Conservation (phyloP, 1,140 invertebrate genomes). For the Temnothorax longispinosus region DNA sequence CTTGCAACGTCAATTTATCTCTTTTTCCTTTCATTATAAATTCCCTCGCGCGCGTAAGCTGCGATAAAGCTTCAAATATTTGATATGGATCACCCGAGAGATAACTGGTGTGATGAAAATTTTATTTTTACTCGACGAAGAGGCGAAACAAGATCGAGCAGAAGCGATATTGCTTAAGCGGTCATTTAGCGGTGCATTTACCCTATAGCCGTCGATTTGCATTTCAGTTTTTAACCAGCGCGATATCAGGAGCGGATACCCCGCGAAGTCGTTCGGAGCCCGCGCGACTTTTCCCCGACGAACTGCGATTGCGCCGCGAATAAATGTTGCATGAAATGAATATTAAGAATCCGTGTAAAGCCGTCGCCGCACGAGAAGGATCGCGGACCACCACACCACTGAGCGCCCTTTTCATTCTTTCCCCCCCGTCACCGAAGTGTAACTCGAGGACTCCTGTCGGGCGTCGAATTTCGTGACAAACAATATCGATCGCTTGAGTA, state of each 20-base stretch:
- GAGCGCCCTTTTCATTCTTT: conserved; percentile 18
- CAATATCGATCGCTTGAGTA: conserved; percentile 1
- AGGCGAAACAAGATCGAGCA: not conserved
- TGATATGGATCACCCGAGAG: not conserved
- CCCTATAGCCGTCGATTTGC: conserved; percentile 22
- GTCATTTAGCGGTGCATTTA: conserved; percentile 31
- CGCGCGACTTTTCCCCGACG: conserved; percentile 58
- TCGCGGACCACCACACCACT: conserved; percentile 10
- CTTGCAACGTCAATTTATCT: not conserved
- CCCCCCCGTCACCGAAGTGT: conserved; percentile 30
- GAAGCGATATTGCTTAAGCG: not conserved
- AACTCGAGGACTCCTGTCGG: conserved; percentile 43
- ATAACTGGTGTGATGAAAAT: not conserved
- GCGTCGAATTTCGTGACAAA: not conserved
- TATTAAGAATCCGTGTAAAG: conserved; percentile 76
- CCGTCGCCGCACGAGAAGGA: conserved; percentile 68
- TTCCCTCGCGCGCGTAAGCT: not conserved
- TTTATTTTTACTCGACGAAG: conserved; percentile 3
- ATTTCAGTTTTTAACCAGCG: conserved; percentile 9
- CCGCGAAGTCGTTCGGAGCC: conserved; percentile 10
- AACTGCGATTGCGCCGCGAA: conserved; percentile 74
- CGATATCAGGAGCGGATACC: conserved; percentile 15
- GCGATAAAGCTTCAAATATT: not conserved
- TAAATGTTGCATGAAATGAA: conserved; percentile 81
- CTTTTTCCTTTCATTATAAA: not conserved